phyloP scores from a whole-genome alignment of 2,888 invertebrate genomes.

The Lamproptera curius region DNA sequence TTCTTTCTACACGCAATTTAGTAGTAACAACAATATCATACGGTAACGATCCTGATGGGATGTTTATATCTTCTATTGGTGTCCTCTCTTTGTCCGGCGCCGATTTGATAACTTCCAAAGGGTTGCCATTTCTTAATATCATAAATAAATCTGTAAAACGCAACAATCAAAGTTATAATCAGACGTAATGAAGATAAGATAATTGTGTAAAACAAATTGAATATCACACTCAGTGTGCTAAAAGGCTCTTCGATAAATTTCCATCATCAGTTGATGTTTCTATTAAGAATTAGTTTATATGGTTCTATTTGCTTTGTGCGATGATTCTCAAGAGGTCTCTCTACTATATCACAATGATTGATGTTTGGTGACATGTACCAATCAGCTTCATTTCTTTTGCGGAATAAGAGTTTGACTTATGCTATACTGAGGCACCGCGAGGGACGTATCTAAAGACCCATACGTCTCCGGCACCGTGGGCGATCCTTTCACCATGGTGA shows the following conservation, averaged over 20 bases:
- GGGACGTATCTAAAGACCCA: too few species aligned
- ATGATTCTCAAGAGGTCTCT: background rate
- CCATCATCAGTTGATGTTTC: background rate
- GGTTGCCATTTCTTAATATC: constrained; percentile 49
- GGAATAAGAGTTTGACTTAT: too few species aligned
- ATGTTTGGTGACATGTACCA: too few species aligned
- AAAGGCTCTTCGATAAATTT: background rate
- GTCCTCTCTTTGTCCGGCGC: constrained; percentile 33
- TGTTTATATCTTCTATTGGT: constrained; percentile 53
- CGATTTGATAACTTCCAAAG: constrained; percentile 36
- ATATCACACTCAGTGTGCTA: background rate
- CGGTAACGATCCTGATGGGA: constrained; percentile 48
- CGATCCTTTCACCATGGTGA: too few species aligned
- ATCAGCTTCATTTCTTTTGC: too few species aligned
- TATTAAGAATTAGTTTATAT: too few species aligned
- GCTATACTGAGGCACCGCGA: too few species aligned
- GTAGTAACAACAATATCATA: constrained; percentile 51
- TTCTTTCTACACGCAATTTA: too few species aligned
- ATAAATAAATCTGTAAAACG: constrained; percentile 50
- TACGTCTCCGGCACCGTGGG: too few species aligned
- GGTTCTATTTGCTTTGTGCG: too few species aligned
- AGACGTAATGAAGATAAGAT: background rate
- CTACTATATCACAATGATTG: too few species aligned
- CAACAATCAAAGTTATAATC: constrained; percentile 1
- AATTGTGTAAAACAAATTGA: background rate